Evolutionary conservation across 2,113 vertebrate species (phyloP), one percentile per base, ranked within the genome.

Genomic region (Perca fluviatilis): DNA sequence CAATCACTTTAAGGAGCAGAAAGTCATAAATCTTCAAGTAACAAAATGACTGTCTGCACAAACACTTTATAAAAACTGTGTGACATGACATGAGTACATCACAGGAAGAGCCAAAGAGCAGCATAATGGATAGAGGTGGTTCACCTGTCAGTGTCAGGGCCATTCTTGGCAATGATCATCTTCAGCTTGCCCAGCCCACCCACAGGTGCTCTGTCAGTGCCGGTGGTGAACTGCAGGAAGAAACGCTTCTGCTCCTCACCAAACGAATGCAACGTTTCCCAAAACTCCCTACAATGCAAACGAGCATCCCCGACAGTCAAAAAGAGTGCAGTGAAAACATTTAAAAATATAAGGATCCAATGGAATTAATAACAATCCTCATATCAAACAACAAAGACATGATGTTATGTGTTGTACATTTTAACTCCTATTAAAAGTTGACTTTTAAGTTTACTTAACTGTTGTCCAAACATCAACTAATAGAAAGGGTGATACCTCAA

Each of bases 151-250:
- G 98, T 97, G 91, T 99, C 98, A 1, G 97, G 97, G 88, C 98
- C 98, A 21, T 99, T 99, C 96, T 99, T 99, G 93, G 98, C 98
- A 77, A 99, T 99, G 89, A 99, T 99, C 98, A 99, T 99, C 96
- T 99, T 99, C 88, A 99, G 94, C 92, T 99, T 99, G 76, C 98
- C 98, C 36, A 99, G 96, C 76, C 98, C 98, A n/a, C 98, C 98
- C 76, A 99, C 98, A 3, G 98, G 98, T 30, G 98, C 98, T 93
- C 98, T 93, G 95, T 99, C 98, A 56, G 98, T 99, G 92, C 98
- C 98, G 0, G 97, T 99, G 92, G 98, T 99, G 96, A 99, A 99
- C 95, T 99, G 98, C 87, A 99, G 94, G 95, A 99, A 99, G 50
- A 99, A 95, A 85, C 98, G 96, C 96, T 99, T 99, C 95, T 99